Evolutionary conservation across 2,888 invertebrate genomes (phyloP).

Genomic region (Stratiomys singularior): DNA sequence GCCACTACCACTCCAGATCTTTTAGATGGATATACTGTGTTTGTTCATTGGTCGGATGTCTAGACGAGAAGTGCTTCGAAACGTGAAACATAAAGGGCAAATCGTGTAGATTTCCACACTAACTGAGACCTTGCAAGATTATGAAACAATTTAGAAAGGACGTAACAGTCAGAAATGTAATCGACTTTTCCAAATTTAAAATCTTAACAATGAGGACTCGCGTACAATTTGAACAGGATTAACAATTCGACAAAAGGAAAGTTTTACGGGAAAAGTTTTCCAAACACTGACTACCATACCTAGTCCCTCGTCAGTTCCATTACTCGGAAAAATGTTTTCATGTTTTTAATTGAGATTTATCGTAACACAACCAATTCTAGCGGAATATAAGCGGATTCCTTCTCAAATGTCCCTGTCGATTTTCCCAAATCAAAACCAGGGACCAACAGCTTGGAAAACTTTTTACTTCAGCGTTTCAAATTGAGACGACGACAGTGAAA

Average conservation of each 20-base stretch:
- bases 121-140: no score
- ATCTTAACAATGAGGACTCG: no score
- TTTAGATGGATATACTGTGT: neutral
- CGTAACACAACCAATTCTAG: neutral
- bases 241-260: neutral
- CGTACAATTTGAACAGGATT: no score
- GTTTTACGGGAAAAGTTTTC: neutral
- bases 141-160: no score
- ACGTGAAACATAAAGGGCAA: no score
- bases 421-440: neutral
- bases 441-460: neutral
- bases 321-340: slow-evolving; percentile 7
- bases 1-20: slow-evolving; percentile 7
- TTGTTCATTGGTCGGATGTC: neutral
- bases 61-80: neutral
- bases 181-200: no score
- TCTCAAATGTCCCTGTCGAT: neutral
- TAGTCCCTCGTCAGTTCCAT: neutral
- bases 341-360: slow-evolving; percentile 36
- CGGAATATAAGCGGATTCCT: slow-evolving; percentile 4
- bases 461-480: neutral
- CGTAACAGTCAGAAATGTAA: no score
- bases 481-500: neutral
- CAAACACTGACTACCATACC: neutral
- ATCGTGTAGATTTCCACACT: no score